Percentiles rank a stretch among this genome's conserved stretches.
phyloP scores from a whole-genome alignment of 2,113 vertebrate species.

The Dromiciops gliroides region DNA sequence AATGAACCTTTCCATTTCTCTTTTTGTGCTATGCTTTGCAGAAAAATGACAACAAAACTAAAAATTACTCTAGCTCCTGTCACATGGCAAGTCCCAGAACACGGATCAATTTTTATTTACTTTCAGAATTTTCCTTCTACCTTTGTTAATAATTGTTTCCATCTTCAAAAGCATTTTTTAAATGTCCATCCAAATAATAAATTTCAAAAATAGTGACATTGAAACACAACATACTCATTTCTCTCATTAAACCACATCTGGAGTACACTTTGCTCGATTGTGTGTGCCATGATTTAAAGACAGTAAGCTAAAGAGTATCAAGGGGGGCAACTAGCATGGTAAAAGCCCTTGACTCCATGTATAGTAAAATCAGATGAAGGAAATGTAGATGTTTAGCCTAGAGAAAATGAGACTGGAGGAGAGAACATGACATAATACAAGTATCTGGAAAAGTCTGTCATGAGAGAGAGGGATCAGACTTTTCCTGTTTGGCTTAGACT shows the following conservation, averaged over 20 bases:
- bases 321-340: no score
- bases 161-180: constrained; percentile 63
- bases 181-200: constrained; percentile 67
- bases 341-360: no score
- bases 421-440: no score
- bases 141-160: constrained; percentile 63
- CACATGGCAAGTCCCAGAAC: constrained; percentile 49
- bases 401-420: no score
- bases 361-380: no score
- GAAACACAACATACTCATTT: constrained; percentile 65
- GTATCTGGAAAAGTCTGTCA: no score
- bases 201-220: constrained; percentile 62
- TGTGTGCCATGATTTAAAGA: no score
- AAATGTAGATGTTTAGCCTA: no score
- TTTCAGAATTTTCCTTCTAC: constrained; percentile 10
- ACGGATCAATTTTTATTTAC: constrained; percentile 62
- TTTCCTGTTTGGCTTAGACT: no score
- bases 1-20: constrained; percentile 45
- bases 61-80: constrained; percentile 64
- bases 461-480: no score
- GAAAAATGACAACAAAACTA: constrained; percentile 53
- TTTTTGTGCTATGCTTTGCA: constrained; percentile 12
- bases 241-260: constrained; percentile 44
- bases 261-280: no score
- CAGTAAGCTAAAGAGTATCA: no score